A percentile compares a stretch with the other conserved stretches of the same genome.
Evolutionary conservation across 2,888 invertebrate genomes (phyloP).

Genomic region (Scaptomyza flava): DNA sequence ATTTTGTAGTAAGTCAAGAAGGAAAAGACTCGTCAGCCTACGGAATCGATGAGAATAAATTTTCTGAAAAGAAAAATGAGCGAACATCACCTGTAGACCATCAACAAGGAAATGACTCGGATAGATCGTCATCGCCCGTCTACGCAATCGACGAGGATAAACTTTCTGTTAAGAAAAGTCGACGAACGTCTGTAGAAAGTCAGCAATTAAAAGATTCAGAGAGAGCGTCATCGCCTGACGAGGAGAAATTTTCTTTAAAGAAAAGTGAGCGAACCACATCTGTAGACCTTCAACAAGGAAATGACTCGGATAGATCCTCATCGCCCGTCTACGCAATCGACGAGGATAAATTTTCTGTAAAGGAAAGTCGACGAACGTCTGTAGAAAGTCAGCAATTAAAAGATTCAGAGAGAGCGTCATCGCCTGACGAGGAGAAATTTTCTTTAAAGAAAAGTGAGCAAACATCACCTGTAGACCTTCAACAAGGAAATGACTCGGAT

Average conservation of each 20-base stretch:
- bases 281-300: neutral
- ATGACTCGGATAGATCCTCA: neutral
- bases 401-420: neutral
- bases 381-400: neutral
- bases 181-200: neutral
- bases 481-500: neutral
- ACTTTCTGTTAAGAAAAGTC: neutral
- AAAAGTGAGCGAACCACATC: neutral
- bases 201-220: neutral
- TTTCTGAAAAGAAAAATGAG: no score
- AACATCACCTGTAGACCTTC: neutral
- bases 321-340: neutral
- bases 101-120: neutral
- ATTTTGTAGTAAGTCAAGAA: neutral
- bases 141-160: constrained; percentile 21
- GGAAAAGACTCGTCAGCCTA: no score
- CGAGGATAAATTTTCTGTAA: neutral
- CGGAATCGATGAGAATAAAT: no score
- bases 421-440: neutral
- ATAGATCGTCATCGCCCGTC: constrained; percentile 1
- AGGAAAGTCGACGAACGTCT: neutral
- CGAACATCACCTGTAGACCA: neutral
- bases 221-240: neutral
- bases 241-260: neutral
- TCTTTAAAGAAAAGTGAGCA: neutral